Conservation (phyloP, 2,888 invertebrate genomes). For the Eudasyphora cyanicolor region DNA sequence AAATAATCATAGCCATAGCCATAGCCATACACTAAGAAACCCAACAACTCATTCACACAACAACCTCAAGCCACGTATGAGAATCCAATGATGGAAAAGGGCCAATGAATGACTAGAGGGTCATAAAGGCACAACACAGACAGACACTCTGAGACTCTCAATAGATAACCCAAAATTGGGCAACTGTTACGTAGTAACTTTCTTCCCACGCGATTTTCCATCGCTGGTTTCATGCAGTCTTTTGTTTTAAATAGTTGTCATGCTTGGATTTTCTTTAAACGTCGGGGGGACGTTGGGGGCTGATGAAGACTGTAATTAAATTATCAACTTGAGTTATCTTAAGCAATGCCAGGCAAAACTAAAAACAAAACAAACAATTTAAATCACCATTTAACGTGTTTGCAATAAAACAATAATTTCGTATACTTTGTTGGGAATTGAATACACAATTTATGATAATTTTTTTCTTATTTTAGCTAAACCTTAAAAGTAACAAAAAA, state of each 20-base stretch:
- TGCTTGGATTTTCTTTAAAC: background rate
- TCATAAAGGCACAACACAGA: conserved; percentile 4
- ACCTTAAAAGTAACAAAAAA: no score
- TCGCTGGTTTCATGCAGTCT: conserved; percentile 16
- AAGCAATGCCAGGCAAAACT: background rate
- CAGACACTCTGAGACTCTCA: no score
- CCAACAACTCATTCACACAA: background rate
- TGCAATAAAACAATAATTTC: background rate
- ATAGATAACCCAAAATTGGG: conserved; percentile 28
- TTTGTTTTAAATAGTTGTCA: background rate
- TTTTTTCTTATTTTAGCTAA: background rate
- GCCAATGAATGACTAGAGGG: background rate
- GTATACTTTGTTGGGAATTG: conserved; percentile 13
- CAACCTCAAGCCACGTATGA: background rate
- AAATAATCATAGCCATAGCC: background rate
- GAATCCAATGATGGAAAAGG: background rate
- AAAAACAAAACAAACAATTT: no score
- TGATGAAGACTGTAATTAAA: background rate
- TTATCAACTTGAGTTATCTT: background rate
- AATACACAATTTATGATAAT: conserved; percentile 8
- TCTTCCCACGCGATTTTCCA: conserved; percentile 57
- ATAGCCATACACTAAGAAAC: background rate
- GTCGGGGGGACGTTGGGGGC: background rate
- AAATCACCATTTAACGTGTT: background rate
- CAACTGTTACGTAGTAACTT: conserved; percentile 21